Evolutionary conservation across 2,113 vertebrate genomes (phyloP).

Genomic region (Sinocyclocheilus grahami): DNA sequence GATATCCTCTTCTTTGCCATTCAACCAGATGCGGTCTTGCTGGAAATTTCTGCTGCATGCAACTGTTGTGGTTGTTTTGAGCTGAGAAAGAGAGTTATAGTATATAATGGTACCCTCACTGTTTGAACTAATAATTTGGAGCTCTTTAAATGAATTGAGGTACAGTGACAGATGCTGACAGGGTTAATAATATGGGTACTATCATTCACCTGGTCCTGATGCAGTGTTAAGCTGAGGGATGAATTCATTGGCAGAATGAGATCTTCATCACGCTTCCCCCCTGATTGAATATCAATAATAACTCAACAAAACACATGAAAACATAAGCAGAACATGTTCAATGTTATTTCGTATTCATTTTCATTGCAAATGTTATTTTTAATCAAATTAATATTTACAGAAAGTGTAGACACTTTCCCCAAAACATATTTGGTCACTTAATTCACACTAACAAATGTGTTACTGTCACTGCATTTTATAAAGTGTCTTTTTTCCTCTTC

Average conservation of each 20-base stretch:
- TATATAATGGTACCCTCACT: neutral
- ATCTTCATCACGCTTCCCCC: slow-evolving; percentile 92
- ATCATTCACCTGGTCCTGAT: slow-evolving; percentile 89
- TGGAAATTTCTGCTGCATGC: slow-evolving; percentile 83
- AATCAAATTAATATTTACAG: neutral
- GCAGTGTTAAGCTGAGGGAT: slow-evolving; percentile 90
- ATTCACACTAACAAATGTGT: neutral
- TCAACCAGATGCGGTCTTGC: slow-evolving; percentile 91
- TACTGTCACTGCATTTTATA: neutral
- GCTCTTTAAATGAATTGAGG: neutral
- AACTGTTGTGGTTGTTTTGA: slow-evolving; percentile 90
- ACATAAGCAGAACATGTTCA: neutral
- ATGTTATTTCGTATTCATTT: neutral
- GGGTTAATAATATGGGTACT: neutral
- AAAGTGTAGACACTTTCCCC: neutral
- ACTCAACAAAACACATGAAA: neutral
- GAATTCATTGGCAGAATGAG: slow-evolving; percentile 95
- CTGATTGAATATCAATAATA: slow-evolving; percentile 66
- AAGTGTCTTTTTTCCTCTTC: no score
- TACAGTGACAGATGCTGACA: neutral
- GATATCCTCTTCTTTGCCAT: slow-evolving; percentile 84
- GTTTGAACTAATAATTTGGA: neutral
- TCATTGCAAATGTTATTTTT: neutral
- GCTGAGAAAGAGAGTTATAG: slow-evolving; percentile 66
- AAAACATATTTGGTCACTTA: neutral